Base-by-base conservation (phyloP, 2,888 invertebrate genomes). In the Hypercompe scribonia region DNA sequence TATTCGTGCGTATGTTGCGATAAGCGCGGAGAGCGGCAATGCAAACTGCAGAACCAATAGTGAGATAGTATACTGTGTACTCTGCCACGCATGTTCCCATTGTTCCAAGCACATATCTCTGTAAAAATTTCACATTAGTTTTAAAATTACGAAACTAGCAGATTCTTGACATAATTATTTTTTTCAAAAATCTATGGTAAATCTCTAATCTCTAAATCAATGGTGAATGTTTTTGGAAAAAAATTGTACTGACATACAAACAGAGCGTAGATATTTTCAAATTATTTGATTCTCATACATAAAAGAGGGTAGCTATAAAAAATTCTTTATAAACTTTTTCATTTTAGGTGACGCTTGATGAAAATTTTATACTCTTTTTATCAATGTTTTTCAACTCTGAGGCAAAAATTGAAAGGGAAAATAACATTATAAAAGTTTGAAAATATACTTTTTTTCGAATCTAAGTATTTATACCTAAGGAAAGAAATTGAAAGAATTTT, bases 1-100 rank as follows among this genome's bases (percentile, higher is more conserved):
- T 78, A 99, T 99, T 81, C 98, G 96, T 3, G 97, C 97, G 90
- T 99, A 99, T 0, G 98, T 98, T 90, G 97, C 98, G 73, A 98
- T 96, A 33, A 99, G 96, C 63, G 98, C 98, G 54, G 96, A 90
- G 78, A 98, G 95, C 0, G 99, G 99, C 79, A 99, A 95, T 77
- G 98, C 96, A 91, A 98, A 99, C 92, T 99, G 99, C 71, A 99
- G 96, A 64, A 97, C 96, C 93, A 98, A 96, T 78, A 99, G 94
- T 0, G 97, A 97, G 86, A 97, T 96, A 2, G 98, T 97, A 92
- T 98, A 99, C 81, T 97, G 97, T 85, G 96, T 96, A 82, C 97
- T 97, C 84, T 97, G 96, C 70, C 96, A 93, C 1, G 95, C 92
- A 33, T 95, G 92, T 10, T 96, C 96, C 98, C 98, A 98, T 76